Base-by-base conservation (phyloP, 2,113 vertebrate genomes). In the Nesospiza acunhae region DNA sequence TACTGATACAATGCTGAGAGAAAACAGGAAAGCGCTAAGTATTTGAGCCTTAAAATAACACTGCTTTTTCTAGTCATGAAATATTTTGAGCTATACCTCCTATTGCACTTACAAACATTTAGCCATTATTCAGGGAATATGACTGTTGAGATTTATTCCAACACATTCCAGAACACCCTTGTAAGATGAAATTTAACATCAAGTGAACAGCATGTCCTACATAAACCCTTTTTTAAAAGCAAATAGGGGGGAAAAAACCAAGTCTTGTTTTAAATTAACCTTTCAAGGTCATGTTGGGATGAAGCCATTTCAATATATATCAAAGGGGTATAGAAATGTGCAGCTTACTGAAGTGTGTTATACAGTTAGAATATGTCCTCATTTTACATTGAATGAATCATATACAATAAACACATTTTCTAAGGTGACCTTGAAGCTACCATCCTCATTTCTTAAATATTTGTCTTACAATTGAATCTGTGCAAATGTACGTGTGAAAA, bases 121-220 rank as follows among this genome's bases (percentile, higher is more conserved):
- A 92, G 78, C 79, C 86, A 77, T 97, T 96, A 84, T 93, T 95
- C 96, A 94, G 77, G 68, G 90, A 97, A 94, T 88, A 91, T 84
- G 92, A 93, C 95, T 95, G 72, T 63, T 91, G 81, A 93, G 95
- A 79, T 94, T 95, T 96, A 93, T 97, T 97, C 95, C 95, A 96
- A 91, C 93, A 93, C 93, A 97, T 97, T 96, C 95, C 97, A 96
- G 94, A 96, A 92, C 93, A 95, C 93, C 81, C 94, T 95, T 97
- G 95, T 95, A 96, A 97, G 93, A 96, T 63, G 94, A 94, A 87
- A 94, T 97, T 96, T 97, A 88, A 88, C 91, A 94, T 95, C 88
- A 89, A 96, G 82, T 92, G 96, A 96, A 95, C 93, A 96, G 87
- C 84, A 49, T 93, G 95, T 97, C 82, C 96, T 95, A 95, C 84